A percentile compares a stretch with the other conserved stretches of the same genome.
Evolutionary conservation across 1,140 invertebrate genomes (phyloP).

Genomic region (Hylaeus anthracinus): DNA sequence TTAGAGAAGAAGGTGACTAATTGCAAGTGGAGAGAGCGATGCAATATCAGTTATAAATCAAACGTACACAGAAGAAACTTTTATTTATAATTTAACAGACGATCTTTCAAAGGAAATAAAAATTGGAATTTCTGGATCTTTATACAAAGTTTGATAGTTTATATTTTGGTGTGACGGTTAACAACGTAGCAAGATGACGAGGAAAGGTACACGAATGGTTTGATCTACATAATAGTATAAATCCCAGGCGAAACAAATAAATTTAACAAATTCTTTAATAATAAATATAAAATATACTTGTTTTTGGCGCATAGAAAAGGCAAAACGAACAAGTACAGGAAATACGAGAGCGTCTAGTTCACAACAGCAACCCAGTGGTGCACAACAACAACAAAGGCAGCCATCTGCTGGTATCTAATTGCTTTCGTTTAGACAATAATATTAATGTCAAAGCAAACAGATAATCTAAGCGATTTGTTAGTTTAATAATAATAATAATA

Average conservation of each 20-base stretch:
- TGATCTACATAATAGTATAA: background rate
- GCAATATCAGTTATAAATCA: background rate
- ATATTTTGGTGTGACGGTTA: background rate
- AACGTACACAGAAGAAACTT: background rate
- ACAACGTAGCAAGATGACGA: background rate
- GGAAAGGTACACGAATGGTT: background rate
- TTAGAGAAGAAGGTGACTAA: background rate
- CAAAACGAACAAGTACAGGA: background rate
- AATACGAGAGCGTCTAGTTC: background rate
- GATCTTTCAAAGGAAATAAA: background rate
- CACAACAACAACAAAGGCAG: background rate
- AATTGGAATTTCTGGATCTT: background rate
- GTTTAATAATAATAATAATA: background rate
- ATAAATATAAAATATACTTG: background rate
- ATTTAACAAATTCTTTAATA: background rate
- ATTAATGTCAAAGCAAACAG: too few relatives aligned
- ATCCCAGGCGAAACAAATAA: background rate
- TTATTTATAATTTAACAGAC: background rate
- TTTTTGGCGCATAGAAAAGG: background rate
- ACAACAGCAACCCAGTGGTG: background rate
- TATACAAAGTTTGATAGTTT: background rate
- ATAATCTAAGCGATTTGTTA: too few relatives aligned
- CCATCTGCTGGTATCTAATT: background rate
- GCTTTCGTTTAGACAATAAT: too few relatives aligned
- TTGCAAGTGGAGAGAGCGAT: background rate